Base-by-base conservation (phyloP, 2,888 invertebrate species). In the Fissipunctia ypsillon region DNA sequence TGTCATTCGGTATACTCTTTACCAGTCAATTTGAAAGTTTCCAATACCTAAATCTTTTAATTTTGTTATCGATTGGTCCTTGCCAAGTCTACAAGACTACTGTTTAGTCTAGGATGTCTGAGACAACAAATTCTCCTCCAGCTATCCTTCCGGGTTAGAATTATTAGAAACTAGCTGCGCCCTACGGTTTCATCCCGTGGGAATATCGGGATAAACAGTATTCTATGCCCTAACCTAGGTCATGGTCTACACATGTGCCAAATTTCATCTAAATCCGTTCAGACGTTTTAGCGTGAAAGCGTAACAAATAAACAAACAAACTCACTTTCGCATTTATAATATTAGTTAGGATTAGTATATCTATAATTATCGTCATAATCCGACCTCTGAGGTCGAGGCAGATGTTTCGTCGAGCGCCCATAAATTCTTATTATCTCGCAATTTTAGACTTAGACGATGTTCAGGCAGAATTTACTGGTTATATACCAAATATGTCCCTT, bases 391-490 rank as follows among this genome's bases (percentile, higher is more conserved):
- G 67, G 63, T 68, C 64, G 35, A 54, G 48, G 31, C 80, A 79
- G 76, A 78, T 78, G 78, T 57, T 83, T 41, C 54, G 41, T 59
- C 64, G 60, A 50, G 41, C 45, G 69, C n/a, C 54, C 65, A 79
- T 81, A 83, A 76, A 83, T 81, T 64, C 52, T 60, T 75, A 76
- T 83, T 83, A 81, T 75, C 80, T 52, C 31, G 0, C 56, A 52
- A 69, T 61, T 63, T 71, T 48, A 61, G 54, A 45, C 67, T 28
- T 60, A 71, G 56, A 22, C 66, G 25, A 43, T 69, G 48, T 74
- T 66, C 52, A 50, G 31, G 31, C 43, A 69, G 52, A 79, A 81
- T 81, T 77, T 65, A 81, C 52, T 83, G 43, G 28, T 41, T 38
- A 43, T 61, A 43, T 41, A 31, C 69, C 45, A 63, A 68, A 80